These are phyloP conservation scores for Spatula clypeata DNA, from an alignment of 2,797 vertebrate genomes.

Conservation along the genomic window DNA sequence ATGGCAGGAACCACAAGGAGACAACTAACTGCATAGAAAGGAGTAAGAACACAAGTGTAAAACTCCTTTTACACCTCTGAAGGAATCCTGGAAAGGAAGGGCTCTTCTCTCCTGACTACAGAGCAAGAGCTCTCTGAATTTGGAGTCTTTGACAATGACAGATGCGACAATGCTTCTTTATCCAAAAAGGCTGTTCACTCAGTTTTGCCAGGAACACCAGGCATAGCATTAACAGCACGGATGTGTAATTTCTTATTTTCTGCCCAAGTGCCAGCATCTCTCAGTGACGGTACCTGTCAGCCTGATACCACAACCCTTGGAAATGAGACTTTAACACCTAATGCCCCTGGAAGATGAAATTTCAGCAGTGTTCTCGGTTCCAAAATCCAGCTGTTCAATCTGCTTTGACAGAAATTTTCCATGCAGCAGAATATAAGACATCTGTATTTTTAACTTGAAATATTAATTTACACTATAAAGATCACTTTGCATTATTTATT, in stretches of 20 bases:
- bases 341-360: not conserved
- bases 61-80: not conserved
- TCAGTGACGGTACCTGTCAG: not conserved
- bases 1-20: not conserved
- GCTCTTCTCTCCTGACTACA: not conserved
- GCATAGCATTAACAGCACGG: not conserved
- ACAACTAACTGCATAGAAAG: not conserved
- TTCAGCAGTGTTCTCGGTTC: not conserved
- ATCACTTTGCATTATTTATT: not conserved
- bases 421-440: not conserved
- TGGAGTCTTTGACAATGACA: not conserved
- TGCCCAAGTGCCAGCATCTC: not conserved
- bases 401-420: not conserved
- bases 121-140: not conserved
- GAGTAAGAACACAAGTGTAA: not conserved
- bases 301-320: not conserved
- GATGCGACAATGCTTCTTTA: accelerated
- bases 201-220: not conserved
- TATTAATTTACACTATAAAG: not conserved
- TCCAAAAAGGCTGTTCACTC: not conserved
- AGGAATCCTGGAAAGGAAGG: not conserved
- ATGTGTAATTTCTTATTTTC: not conserved
- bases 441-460: not conserved
- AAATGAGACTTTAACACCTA: not conserved
- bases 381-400: not conserved